phyloP scores from a whole-genome alignment of 2,797 vertebrate species.

The Coccyzus lansbergi region DNA sequence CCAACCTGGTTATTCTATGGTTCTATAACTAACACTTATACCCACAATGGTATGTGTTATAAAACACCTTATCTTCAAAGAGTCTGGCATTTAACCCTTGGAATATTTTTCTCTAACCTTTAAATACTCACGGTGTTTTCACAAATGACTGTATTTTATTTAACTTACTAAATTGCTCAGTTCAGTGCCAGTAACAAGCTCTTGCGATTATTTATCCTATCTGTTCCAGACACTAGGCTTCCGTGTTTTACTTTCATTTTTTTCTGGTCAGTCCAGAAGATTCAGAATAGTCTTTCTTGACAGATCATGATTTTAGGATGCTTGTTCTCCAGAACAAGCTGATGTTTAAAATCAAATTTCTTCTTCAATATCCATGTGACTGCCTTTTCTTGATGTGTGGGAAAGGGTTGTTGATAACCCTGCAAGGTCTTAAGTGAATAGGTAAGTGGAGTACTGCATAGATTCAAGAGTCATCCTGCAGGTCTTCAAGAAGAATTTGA shows the following conservation, averaged over 20 bases:
- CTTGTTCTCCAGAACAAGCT: not conserved
- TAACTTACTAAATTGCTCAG: not conserved
- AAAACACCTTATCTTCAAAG: constrained; percentile 11
- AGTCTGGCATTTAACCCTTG: not conserved
- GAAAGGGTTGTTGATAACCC: not conserved
- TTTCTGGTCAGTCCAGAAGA: not conserved
- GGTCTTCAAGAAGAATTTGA: not conserved
- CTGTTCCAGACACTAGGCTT: not conserved
- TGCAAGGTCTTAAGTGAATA: not conserved
- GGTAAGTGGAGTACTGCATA: not conserved
- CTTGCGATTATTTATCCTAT: not conserved
- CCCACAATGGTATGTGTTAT: not conserved
- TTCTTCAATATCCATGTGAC: not conserved
- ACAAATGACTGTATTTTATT: constrained; percentile 11
- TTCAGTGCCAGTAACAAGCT: not conserved
- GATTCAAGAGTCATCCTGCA: not conserved
- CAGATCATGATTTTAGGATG: not conserved
- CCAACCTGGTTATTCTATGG: no score
- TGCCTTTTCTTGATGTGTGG: not conserved
- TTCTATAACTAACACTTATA: not conserved
- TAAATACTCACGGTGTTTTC: not conserved
- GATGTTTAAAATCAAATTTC: not conserved
- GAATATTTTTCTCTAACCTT: constrained; percentile 16
- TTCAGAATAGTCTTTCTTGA: not conserved
- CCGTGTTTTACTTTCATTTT: not conserved